Percentiles rank a stretch among this genome's conserved stretches.
These are phyloP conservation scores for Cuniculus paca DNA, from an alignment of 2,797 vertebrate genomes.

Conservation along the genomic window DNA sequence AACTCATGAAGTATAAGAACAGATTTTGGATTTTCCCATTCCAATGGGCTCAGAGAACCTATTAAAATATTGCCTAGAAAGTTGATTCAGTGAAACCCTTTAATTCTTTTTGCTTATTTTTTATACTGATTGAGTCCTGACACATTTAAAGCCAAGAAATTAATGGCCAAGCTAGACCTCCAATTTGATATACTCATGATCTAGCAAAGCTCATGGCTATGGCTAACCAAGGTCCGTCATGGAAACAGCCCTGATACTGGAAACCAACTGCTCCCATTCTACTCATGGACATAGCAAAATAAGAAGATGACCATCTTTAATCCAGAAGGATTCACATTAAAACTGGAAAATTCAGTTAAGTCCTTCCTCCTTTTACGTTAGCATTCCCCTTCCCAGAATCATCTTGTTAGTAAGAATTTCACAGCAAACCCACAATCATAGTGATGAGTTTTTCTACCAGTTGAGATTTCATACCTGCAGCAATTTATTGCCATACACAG, in stretches of 20 bases:
- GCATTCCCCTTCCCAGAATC: constrained; percentile 45
- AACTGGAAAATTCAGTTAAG: constrained; percentile 81
- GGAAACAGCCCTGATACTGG: background rate
- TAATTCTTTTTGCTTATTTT: background rate
- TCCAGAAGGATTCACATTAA: background rate
- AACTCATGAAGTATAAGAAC: background rate
- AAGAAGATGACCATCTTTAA: background rate
- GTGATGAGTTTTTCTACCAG: constrained; percentile 76
- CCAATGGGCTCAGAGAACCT: background rate
- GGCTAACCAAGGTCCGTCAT: rapidly evolving
- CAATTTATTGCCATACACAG: constrained; percentile 88
- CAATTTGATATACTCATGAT: background rate
- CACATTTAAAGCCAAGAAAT: constrained; percentile 1
- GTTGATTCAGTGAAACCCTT: background rate
- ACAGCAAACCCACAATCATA: constrained; percentile 80
- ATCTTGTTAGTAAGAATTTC: constrained; percentile 80
- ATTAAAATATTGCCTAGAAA: background rate
- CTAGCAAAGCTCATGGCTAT: background rate
- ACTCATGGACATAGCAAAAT: background rate
- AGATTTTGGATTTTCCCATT: background rate
- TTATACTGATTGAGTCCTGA: background rate
- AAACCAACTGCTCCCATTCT: background rate
- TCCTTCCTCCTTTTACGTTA: constrained; percentile 38
- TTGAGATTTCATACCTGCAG: constrained; percentile 82
- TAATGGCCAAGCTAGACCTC: background rate